phyloP scores from a whole-genome alignment of 2,113 vertebrate genomes.

The Atherinomorus stipes region DNA sequence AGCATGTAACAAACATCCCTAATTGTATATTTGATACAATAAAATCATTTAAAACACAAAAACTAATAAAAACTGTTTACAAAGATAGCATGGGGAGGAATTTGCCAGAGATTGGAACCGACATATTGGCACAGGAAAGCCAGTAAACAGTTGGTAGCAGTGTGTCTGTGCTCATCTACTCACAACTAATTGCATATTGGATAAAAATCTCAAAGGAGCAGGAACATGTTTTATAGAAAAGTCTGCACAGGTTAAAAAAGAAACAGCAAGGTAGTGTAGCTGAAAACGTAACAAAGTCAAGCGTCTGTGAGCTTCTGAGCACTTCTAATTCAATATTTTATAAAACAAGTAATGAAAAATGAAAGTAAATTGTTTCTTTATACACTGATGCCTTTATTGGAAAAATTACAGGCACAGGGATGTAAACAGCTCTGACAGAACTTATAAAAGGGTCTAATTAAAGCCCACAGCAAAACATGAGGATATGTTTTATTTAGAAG shows the following conservation, averaged over 20 bases:
- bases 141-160: constrained; percentile 30
- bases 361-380: neutral
- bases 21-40: constrained; percentile 55
- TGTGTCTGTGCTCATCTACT: constrained; percentile 7
- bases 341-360: constrained; percentile 39
- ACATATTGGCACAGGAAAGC: constrained; percentile 21
- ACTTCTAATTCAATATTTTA: constrained; percentile 27
- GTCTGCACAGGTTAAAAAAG: neutral
- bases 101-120: constrained; percentile 25
- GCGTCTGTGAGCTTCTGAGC: constrained; percentile 10
- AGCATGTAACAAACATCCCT: constrained; percentile 40
- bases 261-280: neutral
- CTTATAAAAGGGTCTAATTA: constrained; percentile 39
- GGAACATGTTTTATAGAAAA: constrained; percentile 7
- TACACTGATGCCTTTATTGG: constrained; percentile 18
- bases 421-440: constrained; percentile 1
- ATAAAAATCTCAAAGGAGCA: constrained; percentile 21
- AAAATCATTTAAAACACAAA: constrained; percentile 35
- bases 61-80: constrained; percentile 35
- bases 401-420: constrained; percentile 2
- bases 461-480: constrained; percentile 5
- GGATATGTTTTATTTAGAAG: constrained; percentile 30
- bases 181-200: constrained; percentile 37
- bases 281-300: constrained; percentile 7
- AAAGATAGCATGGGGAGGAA: constrained; percentile 18